phyloP scores from a whole-genome alignment of 2,888 invertebrate species.

The Nemotelus nigrinus region DNA sequence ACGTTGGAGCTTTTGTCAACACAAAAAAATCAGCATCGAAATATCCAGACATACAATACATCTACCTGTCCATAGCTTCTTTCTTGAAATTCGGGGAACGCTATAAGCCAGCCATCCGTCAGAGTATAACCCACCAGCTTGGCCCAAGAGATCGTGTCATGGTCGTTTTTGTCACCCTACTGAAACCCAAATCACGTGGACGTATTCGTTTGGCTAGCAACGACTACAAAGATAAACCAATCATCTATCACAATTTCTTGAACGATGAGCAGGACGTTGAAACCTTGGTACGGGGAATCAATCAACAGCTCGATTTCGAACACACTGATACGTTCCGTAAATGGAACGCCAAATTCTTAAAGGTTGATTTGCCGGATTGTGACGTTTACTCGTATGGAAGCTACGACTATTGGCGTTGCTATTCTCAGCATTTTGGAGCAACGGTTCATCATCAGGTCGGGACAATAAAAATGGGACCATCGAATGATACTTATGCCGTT shows the following conservation, averaged over 20 bases:
- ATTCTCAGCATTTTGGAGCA: conserved; percentile 69
- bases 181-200: conserved; percentile 69
- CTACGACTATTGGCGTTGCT: conserved; percentile 74
- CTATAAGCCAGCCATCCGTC: background rate
- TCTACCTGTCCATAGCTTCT: conserved; percentile 6
- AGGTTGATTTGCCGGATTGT: conserved; percentile 66
- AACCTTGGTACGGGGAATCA: conserved; percentile 64
- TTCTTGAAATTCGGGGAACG: background rate
- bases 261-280: conserved; percentile 67
- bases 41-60: conserved; percentile 20
- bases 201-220: conserved; percentile 67
- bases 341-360: conserved; percentile 66
- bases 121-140: conserved; percentile 12
- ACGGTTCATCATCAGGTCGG: conserved; percentile 74
- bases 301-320: conserved; percentile 62
- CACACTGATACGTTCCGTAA: conserved; percentile 63
- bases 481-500: conserved; percentile 69
- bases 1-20: conserved; percentile 24
- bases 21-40: background rate
- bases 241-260: conserved; percentile 73
- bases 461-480: conserved; percentile 75
- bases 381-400: conserved; percentile 58
- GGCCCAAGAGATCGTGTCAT: conserved; percentile 12
- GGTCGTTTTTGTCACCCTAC: conserved; percentile 57
- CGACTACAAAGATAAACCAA: conserved; percentile 70